Percentiles rank a stretch among this genome's conserved stretches.
These are phyloP conservation scores for Scartelaos histophorus DNA, from an alignment of 2,113 vertebrate species.

Conservation along the genomic window DNA sequence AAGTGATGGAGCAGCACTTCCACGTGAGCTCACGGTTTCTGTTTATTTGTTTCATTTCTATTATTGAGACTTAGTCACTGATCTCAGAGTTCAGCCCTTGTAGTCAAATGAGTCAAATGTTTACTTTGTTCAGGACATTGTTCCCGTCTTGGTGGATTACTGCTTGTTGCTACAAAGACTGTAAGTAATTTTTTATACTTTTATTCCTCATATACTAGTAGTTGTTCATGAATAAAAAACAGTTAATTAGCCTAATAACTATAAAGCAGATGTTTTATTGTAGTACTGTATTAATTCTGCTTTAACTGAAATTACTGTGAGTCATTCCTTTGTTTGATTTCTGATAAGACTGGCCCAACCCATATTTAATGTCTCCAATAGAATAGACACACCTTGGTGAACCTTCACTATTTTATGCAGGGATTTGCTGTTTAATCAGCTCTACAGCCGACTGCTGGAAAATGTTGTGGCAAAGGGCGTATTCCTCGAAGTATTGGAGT, in stretches of 20 bases:
- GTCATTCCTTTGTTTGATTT: neutral
- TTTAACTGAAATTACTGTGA: neutral
- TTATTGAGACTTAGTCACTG: neutral
- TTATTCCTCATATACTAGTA: too few relatives aligned
- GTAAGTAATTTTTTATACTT: constrained; percentile 75
- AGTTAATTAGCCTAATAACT: neutral
- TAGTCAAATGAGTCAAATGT: constrained; percentile 21
- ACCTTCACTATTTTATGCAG: constrained; percentile 57
- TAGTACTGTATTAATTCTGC: neutral
- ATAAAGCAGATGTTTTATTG: neutral
- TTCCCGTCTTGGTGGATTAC: constrained; percentile 93
- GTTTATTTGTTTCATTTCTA: neutral
- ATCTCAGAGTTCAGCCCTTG: neutral
- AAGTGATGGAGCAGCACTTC: constrained; percentile 95
- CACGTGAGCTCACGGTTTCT: constrained; percentile 74
- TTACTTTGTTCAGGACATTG: constrained; percentile 81
- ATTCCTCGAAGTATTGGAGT: constrained; percentile 92
- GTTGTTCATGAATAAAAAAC: neutral
- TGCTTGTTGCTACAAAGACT: constrained; percentile 88
- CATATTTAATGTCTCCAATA: neutral
- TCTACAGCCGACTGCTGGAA: constrained; percentile 89
- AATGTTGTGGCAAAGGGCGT: constrained; percentile 92
- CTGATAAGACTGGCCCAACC: neutral
- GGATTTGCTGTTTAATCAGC: constrained; percentile 91
- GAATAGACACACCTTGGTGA: neutral